phyloP scores from a whole-genome alignment of 2,888 invertebrate genomes.

The Nomada hirtipes region DNA sequence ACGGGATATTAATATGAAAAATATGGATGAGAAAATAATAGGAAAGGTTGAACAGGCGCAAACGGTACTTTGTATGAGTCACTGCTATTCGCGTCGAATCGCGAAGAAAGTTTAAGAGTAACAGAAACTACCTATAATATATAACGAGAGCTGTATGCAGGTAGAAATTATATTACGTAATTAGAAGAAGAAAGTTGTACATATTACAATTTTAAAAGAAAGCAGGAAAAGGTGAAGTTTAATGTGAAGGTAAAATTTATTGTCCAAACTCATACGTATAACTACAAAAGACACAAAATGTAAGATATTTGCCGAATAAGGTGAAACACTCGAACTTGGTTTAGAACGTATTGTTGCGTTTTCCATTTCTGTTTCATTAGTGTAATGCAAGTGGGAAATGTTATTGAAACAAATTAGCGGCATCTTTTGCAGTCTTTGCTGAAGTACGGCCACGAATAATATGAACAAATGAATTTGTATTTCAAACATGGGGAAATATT shows the following conservation, averaged over 20 bases:
- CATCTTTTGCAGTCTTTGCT: too few species aligned
- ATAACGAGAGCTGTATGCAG: neutral
- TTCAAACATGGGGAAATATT: too few species aligned
- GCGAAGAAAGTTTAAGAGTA: conserved; percentile 26
- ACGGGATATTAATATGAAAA: conserved; percentile 31
- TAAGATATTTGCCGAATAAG: neutral
- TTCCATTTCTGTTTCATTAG: too few species aligned
- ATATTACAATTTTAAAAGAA: conserved; percentile 16
- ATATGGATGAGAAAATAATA: conserved; percentile 30
- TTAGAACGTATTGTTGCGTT: too few species aligned
- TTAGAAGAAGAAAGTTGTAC: conserved; percentile 28
- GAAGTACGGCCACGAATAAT: too few species aligned
- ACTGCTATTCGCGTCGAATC: conserved; percentile 6
- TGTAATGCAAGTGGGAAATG: neutral
- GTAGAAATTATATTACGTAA: conserved; percentile 17
- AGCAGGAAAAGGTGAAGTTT: neutral
- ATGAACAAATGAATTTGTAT: too few species aligned
- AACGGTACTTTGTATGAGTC: conserved; percentile 28
- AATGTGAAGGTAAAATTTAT: conserved; percentile 7
- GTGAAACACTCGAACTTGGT: neutral
- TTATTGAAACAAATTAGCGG: neutral
- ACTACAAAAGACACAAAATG: neutral
- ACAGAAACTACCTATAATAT: conserved; percentile 6
- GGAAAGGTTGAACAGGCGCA: conserved; percentile 1
- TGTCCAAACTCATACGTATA: neutral